Evolutionary conservation across 2,888 invertebrate genomes (phyloP), one percentile per base, ranked within the genome.

Genomic region (Agonopterix heracliana): DNA sequence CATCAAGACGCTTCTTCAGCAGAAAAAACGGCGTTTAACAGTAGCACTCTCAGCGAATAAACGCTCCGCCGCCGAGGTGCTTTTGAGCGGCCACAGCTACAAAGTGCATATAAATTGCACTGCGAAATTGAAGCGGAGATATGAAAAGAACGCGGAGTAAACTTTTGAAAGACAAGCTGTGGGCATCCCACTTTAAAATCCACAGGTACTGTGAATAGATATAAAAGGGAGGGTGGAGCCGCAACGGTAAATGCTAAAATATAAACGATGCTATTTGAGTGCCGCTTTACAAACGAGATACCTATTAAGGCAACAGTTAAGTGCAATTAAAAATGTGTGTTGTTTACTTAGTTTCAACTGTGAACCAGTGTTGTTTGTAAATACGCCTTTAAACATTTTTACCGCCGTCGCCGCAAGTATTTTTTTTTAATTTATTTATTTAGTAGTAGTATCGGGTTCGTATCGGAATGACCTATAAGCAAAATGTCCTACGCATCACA

Each of bases 31-130:
- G 61, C 73, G 70, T 77, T 84, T 75, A 81, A 76, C 76, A 77
- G 82, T 76, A 74, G 81, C 81, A 79, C 83, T 80, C 79, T 75
- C 66, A 61, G 61, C 66, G 74, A 81, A 79, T 83, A 82, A 86
- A 78, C 73, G 75, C 69, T 68, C 62, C 56, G 63, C 68, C 56
- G 63, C 68, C 56, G 72, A 77, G 77, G 64, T 66, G 76, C 83
- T 83, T 85, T 85, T 82, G 76, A 84, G 63, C 71, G 68, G 56
- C 72, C 70, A 75, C 71, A 67, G 75, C 72, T 72, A 79, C 85
- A 87, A 86, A 87, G 88, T 85, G 87, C 87, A 87, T 88, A 85
- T 86, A 88, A 88, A 87, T 86, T 87, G 86, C 85, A 62, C 68
- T 67, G 72, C 65, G 66, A 78, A 83, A 82, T 84, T 82, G 81